Evolutionary conservation across 2,888 invertebrate species (phyloP).

Genomic region (Ethmia dodecea): DNA sequence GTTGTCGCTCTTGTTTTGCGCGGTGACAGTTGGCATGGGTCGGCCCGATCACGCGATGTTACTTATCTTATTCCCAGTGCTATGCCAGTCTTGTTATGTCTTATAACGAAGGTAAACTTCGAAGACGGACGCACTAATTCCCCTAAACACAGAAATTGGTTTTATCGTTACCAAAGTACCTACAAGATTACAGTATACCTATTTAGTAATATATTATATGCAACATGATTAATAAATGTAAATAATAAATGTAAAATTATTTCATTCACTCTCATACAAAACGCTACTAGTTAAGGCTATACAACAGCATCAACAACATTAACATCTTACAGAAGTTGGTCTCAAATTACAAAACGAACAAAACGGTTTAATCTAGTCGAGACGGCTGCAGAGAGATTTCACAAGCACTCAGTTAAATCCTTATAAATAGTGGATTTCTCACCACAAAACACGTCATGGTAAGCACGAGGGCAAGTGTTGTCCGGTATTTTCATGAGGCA

Average conservation of each 20-base stretch:
- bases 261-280: too few species aligned
- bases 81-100: conserved; percentile 23
- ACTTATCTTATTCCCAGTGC: conserved; percentile 40
- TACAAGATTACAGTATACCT: too few species aligned
- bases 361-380: too few species aligned
- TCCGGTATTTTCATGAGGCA: conserved; percentile 68
- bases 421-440: conserved; percentile 35
- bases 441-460: conserved; percentile 58
- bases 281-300: too few species aligned
- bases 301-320: too few species aligned
- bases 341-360: too few species aligned
- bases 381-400: conserved; percentile 25
- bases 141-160: conserved; percentile 4
- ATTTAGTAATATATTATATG: too few species aligned
- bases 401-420: conserved; percentile 36
- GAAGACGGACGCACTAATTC: conserved; percentile 6
- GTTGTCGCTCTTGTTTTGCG: conserved; percentile 65
- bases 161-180: too few species aligned
- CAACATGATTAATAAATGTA: too few species aligned
- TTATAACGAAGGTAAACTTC: conserved; percentile 23
- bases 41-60: conserved; percentile 41
- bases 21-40: conserved; percentile 68
- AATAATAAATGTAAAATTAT: too few species aligned
- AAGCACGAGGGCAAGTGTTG: conserved; percentile 61
- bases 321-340: too few species aligned